phyloP scores from a whole-genome alignment of 1,140 invertebrate species.

The Drosophila melanica region DNA sequence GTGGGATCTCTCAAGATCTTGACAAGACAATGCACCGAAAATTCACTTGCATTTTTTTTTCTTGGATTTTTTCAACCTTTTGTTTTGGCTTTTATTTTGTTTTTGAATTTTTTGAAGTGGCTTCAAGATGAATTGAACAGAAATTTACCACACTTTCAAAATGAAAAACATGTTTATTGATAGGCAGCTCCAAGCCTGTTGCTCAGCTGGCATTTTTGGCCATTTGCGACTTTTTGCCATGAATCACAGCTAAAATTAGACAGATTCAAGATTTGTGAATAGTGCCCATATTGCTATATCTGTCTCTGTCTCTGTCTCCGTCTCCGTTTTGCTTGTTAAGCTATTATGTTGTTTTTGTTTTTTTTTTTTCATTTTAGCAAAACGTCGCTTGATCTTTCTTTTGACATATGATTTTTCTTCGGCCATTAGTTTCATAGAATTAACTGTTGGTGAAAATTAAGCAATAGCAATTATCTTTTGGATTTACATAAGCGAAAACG shows the following conservation, averaged over 20 bases:
- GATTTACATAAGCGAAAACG: constrained; percentile 64
- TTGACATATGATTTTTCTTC: constrained; percentile 24
- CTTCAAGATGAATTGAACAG: constrained; percentile 28
- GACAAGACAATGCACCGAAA: constrained; percentile 61
- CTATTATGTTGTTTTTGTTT: constrained; percentile 4
- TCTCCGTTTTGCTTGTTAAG: constrained; percentile 7
- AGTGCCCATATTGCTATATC: neutral
- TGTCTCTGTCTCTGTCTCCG: constrained; percentile 4
- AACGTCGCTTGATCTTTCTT: constrained; percentile 46
- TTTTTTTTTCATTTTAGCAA: constrained; percentile 52
- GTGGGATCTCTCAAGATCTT: constrained; percentile 32
- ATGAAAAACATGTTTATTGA: constrained; percentile 68
- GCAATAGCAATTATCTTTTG: constrained; percentile 62
- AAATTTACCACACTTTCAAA: constrained; percentile 55
- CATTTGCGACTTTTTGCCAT: constrained; percentile 50
- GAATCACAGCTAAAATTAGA: constrained; percentile 80
- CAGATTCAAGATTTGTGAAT: constrained; percentile 28
- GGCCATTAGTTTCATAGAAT: constrained; percentile 56
- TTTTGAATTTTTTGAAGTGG: constrained; percentile 16
- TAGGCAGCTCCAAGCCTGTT: constrained; percentile 41
- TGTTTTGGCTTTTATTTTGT: constrained; percentile 9
- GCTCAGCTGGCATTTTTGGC: constrained; percentile 49
- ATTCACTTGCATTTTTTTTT: constrained; percentile 52
- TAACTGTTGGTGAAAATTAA: constrained; percentile 58
- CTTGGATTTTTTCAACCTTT: constrained; percentile 18